These are phyloP conservation scores for Strigamia crassipes DNA, from an alignment of 2,888 invertebrate species.

Conservation along the genomic window DNA sequence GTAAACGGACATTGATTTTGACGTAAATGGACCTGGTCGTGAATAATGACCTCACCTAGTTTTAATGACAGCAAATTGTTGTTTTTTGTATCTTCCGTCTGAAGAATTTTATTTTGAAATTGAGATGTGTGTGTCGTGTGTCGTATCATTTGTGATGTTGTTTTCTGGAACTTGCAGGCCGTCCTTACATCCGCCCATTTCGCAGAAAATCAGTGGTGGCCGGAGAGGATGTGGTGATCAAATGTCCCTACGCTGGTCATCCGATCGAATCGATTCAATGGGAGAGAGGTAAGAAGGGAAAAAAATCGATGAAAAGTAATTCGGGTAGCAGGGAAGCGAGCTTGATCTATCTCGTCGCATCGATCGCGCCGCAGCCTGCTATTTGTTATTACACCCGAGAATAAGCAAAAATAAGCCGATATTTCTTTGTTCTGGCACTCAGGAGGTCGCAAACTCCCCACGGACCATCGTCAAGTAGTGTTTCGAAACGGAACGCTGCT, in stretches of 20 bases:
- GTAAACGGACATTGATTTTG: too few relatives aligned
- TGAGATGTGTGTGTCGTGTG: too few relatives aligned
- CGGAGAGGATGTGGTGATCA: constrained; percentile 55
- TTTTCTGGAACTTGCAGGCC: constrained; percentile 59
- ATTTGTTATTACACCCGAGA: not conserved
- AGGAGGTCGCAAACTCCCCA: constrained; percentile 45
- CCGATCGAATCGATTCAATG: constrained; percentile 58
- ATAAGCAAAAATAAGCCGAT: not conserved
- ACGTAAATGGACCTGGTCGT: too few relatives aligned
- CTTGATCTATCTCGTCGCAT: not conserved
- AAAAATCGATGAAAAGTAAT: constrained; percentile 27
- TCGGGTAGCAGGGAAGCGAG: not conserved
- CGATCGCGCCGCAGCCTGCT: not conserved
- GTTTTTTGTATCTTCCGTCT: too few relatives aligned
- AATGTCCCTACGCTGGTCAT: constrained; percentile 60
- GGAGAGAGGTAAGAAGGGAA: constrained; percentile 57
- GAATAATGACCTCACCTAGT: too few relatives aligned
- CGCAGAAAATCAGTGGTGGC: constrained; percentile 78
- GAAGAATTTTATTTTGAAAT: too few relatives aligned
- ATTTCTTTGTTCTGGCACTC: not conserved
- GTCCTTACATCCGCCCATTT: constrained; percentile 88
- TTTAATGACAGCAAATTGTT: too few relatives aligned
- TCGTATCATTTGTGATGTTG: too few relatives aligned
- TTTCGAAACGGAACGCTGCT: constrained; percentile 45
- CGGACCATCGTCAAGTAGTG: constrained; percentile 46